Evolutionary conservation across 2,113 vertebrate genomes (phyloP).

Genomic region (Okapia johnstoni): DNA sequence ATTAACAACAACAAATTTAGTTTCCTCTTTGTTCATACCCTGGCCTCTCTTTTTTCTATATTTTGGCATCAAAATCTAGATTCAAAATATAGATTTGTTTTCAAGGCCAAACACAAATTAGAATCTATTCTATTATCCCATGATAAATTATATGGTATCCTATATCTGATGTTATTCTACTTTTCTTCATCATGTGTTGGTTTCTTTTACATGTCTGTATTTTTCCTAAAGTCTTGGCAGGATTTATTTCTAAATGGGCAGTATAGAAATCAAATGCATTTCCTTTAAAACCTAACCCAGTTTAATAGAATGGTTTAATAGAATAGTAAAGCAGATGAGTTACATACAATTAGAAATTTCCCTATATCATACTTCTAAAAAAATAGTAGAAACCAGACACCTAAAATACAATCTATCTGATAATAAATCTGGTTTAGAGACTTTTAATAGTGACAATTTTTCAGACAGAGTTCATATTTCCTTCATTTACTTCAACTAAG

Average conservation of each 20-base stretch:
- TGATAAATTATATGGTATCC: neutral
- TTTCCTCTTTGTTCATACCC: neutral
- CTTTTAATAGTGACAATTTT: neutral
- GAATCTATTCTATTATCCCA: neutral
- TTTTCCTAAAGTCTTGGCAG: neutral
- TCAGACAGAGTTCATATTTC: neutral
- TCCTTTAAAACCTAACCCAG: neutral
- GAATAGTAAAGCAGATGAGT: neutral
- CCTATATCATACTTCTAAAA: neutral
- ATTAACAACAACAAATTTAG: neutral
- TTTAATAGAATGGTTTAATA: neutral
- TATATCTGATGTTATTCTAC: neutral
- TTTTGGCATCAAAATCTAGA: neutral
- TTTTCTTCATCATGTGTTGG: neutral
- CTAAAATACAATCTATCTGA: neutral
- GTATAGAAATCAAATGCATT: neutral
- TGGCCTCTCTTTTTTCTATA: neutral
- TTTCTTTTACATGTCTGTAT: neutral
- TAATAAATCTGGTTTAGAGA: neutral
- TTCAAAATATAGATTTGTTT: neutral
- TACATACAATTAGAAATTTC: neutral
- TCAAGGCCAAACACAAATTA: neutral
- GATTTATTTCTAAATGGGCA: neutral
- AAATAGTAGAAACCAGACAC: neutral
- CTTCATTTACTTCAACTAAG: neutral